Conservation (phyloP, 1,140 invertebrate species). For the Calosoma granatense region DNA sequence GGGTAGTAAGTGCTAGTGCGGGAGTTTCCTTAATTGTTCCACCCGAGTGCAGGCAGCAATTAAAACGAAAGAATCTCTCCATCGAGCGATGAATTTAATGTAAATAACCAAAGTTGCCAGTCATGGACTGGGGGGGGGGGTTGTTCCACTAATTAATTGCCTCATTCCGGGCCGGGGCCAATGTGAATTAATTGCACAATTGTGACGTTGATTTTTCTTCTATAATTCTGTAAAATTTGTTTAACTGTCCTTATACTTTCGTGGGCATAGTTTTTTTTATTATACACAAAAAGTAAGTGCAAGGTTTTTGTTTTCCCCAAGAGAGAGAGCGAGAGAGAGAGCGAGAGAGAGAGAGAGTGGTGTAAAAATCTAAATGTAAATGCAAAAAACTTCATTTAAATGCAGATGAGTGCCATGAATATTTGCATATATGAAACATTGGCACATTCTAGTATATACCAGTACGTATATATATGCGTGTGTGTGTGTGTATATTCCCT, state of each 20-base stretch:
- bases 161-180: too few species aligned
- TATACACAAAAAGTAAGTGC: too few species aligned
- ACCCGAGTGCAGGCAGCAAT: background rate
- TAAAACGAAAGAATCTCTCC: background rate
- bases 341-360: too few species aligned
- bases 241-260: too few species aligned
- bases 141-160: background rate
- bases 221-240: too few species aligned
- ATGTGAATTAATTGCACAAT: background rate
- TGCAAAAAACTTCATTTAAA: background rate
- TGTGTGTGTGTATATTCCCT: background rate
- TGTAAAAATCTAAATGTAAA: background rate
- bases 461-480: too few species aligned
- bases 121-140: background rate
- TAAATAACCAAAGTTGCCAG: background rate
- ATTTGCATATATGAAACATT: background rate
- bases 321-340: too few species aligned
- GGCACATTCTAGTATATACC: background rate
- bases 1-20: too few species aligned
- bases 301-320: too few species aligned
- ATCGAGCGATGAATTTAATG: background rate
- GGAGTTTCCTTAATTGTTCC: slow-evolving; percentile 5
- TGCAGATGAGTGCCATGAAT: background rate
- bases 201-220: background rate
- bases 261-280: too few species aligned